Evolutionary conservation across 2,888 invertebrate species (phyloP).

Genomic region (Lasioglossum zephyrum): DNA sequence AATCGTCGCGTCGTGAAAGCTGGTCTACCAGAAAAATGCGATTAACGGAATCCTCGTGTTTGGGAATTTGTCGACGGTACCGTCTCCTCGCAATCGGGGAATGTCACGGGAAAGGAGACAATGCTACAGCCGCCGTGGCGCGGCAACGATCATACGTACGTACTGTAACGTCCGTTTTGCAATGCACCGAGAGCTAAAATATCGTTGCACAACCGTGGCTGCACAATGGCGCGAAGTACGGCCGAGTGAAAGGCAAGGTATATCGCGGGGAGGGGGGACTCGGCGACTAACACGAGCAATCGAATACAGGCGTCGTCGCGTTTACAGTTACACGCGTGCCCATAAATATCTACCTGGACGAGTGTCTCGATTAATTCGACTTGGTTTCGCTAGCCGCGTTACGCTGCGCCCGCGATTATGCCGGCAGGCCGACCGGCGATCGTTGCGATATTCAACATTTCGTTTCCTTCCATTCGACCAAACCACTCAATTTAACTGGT

Average conservation of each 20-base stretch:
- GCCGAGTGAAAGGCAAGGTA: conserved; percentile 81
- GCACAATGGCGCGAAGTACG: conserved; percentile 75
- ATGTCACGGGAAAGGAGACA: conserved; percentile 44
- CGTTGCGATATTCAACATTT: neutral
- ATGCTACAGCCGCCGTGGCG: neutral
- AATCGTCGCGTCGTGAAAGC: neutral
- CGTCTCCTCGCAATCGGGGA: conserved; percentile 5
- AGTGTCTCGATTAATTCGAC: conserved; percentile 27
- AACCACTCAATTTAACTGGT: neutral
- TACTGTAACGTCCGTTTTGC: conserved; percentile 56
- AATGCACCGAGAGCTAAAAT: conserved; percentile 73
- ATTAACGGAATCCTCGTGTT: conserved; percentile 3
- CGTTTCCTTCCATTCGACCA: neutral
- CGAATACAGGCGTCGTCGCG: conserved; percentile 37
- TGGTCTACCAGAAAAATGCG: conserved; percentile 18
- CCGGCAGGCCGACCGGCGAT: neutral
- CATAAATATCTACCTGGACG: conserved; percentile 17
- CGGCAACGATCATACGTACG: conserved; percentile 25
- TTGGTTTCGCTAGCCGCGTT: conserved; percentile 29
- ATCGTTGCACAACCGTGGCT: conserved; percentile 78
- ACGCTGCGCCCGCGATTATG: neutral
- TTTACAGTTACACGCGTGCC: conserved; percentile 35
- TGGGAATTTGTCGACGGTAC: neutral
- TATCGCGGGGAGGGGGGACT: conserved; percentile 51
- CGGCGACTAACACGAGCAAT: conserved; percentile 56